Conservation (phyloP, 2,113 vertebrate species). For the Thalassarche chlororhynchos region DNA sequence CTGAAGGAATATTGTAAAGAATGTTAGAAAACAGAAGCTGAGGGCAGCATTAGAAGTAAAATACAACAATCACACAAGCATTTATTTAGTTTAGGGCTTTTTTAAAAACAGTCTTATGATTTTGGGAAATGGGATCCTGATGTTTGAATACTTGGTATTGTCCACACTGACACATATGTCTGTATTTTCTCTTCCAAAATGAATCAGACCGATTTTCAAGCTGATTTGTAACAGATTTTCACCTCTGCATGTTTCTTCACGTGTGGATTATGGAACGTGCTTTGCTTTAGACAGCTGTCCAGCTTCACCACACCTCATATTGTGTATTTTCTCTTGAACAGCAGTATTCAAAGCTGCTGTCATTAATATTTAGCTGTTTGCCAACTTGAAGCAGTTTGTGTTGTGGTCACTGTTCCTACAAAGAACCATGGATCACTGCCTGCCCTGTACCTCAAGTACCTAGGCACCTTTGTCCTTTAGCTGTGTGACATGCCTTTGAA, state of each 20-base stretch:
- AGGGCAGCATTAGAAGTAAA: background rate
- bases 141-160: background rate
- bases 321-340: background rate
- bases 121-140: background rate
- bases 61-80: background rate
- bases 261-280: background rate
- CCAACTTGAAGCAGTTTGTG: background rate
- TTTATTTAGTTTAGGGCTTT: background rate
- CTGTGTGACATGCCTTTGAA: slow-evolving; percentile 22
- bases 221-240: background rate
- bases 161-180: background rate
- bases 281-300: background rate
- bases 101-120: background rate
- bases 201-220: background rate
- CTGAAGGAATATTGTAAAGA: background rate
- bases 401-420: background rate
- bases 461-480: slow-evolving; percentile 32
- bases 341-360: background rate
- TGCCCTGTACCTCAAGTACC: background rate
- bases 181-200: background rate
- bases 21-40: background rate
- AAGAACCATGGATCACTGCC: slow-evolving; percentile 2
- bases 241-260: background rate
- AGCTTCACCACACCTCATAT: background rate
- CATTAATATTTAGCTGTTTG: slow-evolving; percentile 18